phyloP scores from a whole-genome alignment of 2,888 invertebrate species.

The Parnassius orleans region DNA sequence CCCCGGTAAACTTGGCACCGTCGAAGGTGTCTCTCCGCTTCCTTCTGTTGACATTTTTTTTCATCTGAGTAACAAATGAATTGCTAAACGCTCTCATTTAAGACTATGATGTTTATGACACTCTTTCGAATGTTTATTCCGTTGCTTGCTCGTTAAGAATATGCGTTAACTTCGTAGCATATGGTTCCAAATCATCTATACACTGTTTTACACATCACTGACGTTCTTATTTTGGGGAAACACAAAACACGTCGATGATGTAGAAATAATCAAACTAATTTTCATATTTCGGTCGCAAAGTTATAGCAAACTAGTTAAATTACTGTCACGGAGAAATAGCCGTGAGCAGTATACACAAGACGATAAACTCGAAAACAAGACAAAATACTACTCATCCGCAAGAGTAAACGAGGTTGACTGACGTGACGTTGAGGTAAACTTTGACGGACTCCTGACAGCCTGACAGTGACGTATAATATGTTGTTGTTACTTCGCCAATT shows the following conservation, averaged over 20 bases:
- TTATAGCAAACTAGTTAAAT: constrained; percentile 37
- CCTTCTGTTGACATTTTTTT: constrained; percentile 85
- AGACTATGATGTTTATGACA: constrained; percentile 50
- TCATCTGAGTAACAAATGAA: constrained; percentile 77
- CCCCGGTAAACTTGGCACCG: constrained; percentile 72
- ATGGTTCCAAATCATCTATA: constrained; percentile 73
- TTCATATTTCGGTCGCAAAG: constrained; percentile 17
- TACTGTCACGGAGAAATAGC: constrained; percentile 54
- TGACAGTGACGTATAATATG: too few species aligned
- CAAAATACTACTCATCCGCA: too few species aligned
- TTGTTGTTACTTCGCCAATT: too few species aligned
- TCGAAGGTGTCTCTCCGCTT: constrained; percentile 81
- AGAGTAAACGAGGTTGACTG: constrained; percentile 32
- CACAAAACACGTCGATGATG: constrained; percentile 42
- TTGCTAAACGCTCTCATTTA: constrained; percentile 72
- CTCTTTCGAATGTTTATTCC: constrained; percentile 44
- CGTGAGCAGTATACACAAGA: constrained; percentile 44
- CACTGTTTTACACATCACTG: constrained; percentile 66
- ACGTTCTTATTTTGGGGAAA: constrained; percentile 45
- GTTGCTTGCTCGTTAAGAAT: constrained; percentile 45
- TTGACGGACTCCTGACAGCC: constrained; percentile 2
- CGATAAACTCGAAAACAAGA: constrained; percentile 53
- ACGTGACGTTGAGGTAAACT: constrained; percentile 22
- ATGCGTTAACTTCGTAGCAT: constrained; percentile 63
- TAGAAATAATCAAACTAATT: constrained; percentile 38